Base-by-base conservation (phyloP, 1,140 invertebrate species). In the Caenorhabditis tropicalis region DNA sequence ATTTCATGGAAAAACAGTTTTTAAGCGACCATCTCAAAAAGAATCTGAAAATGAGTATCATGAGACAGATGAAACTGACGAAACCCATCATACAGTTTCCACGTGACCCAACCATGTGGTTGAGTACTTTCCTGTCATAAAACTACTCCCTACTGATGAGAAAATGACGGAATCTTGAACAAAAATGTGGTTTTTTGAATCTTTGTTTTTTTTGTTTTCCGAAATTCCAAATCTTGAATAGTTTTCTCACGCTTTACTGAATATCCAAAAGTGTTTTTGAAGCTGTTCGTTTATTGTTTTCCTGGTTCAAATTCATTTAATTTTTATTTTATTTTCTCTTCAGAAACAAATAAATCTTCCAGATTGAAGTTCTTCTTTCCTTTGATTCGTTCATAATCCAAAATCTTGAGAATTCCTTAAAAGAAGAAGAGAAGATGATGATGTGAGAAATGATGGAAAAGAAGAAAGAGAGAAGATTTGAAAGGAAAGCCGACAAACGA, bases 311-410 rank as follows among this genome's bases (percentile, higher is more conserved):
- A 10, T 15, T 24, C 6, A 27, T 15, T 27, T 27, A 10, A 27
- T 24, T 10, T 56, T 4, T 5, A 5, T 56, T 56, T 56, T 15
- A 9, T 19, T 19, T 33, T 19, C 16, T 65, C 16, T 36, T 19
- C n/a, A n/a, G n/a, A n/a, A n/a, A n/a, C n/a, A n/a, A n/a, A n/a
- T n/a, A n/a, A n/a, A n/a, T n/a, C n/a, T n/a, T n/a, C n/a, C n/a
- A n/a, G n/a, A n/a, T n/a, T n/a, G n/a, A n/a, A n/a, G n/a, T n/a
- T n/a, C n/a, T n/a, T n/a, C n/a, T n/a, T n/a, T n/a, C n/a, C n/a
- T n/a, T n/a, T 65, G 58, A 65, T 65, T 65, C 24, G 24, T 65
- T 65, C 19, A 74, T 74, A 43, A 74, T 43, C 43, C 65, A 74
- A 6, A 74, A n/a, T 74, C 33, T 74, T n/a, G 43, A 27, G 36